Evolutionary conservation across 2,113 vertebrate genomes (phyloP), one percentile per base, ranked within the genome.

Genomic region (Plestiodon gilberti): DNA sequence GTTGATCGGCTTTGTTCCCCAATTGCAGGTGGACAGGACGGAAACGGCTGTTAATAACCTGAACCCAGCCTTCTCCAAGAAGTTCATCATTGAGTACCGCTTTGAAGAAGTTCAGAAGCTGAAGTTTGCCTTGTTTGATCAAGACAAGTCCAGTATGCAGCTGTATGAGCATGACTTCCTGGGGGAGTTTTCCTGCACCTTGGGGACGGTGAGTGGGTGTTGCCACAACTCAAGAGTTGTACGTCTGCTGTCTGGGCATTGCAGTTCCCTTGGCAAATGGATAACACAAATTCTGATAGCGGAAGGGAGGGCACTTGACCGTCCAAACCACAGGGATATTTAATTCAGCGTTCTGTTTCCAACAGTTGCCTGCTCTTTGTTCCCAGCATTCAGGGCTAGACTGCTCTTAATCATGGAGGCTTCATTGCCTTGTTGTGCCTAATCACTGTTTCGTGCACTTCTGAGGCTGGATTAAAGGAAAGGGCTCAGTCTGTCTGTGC

Each of bases 31-130:
- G 0, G 97, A 98, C 75, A 97, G 99, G 93, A 99, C 99, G 7
- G 99, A 99, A 93, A 99, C 98, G 0, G 98, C 98, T 0, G 91
- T 99, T 88, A 99, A 99, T 95, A 99, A 99, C 94, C 95, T 99
- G 94, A 99, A 99, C 90, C 99, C 98, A 0, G 98, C 98, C 33
- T 99, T 99, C 77, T 98, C 98, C 82, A 98, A 97, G 93, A 99
- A 99, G 95, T 99, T 99, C 28, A 93, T 98, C 33, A 90, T 99
- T 0, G 98, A 99, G 93, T 99, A 99, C 91, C 98, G 98, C 95
- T 99, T 99, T 52, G 98, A 99, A 88, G 98, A 99, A 90, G 96
- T 99, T 70, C 99, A 99, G 96, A 99, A 98, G 96, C 97, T 99
- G 43, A 99, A 98, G 91, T 99, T 99, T 48, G 98, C 98, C 88